Conservation (phyloP, 2,888 invertebrate genomes). For the Synergus itoensis region DNA sequence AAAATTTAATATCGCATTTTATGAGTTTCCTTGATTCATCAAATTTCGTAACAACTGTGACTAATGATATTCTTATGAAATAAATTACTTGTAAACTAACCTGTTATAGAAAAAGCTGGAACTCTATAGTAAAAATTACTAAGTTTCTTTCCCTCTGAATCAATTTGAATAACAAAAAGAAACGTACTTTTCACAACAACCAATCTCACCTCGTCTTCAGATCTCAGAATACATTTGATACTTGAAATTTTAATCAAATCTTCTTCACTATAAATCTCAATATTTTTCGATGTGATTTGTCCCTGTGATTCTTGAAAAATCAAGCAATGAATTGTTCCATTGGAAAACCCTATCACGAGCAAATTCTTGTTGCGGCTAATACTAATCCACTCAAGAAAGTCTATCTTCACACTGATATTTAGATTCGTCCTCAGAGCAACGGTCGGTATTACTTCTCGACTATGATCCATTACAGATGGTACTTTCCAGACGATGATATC, state of each 20-base stretch:
- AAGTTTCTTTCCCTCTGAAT: conserved; percentile 53
- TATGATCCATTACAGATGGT: conserved; percentile 54
- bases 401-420: conserved; percentile 60
- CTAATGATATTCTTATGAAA: not conserved
- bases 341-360: conserved; percentile 66
- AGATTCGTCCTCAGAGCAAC: conserved; percentile 41
- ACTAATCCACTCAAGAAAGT: conserved; percentile 64
- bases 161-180: conserved; percentile 61
- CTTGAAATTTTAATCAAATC: conserved; percentile 63
- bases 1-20: not conserved
- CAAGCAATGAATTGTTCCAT: conserved; percentile 67
- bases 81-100: conserved; percentile 53
- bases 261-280: conserved; percentile 57
- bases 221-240: conserved; percentile 57
- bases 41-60: not conserved
- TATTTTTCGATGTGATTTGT: conserved; percentile 43
- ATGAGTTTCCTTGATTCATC: too few relatives aligned
- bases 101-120: conserved; percentile 69
- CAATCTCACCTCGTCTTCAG: conserved; percentile 56
- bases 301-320: conserved; percentile 52
- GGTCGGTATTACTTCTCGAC: conserved; percentile 21
- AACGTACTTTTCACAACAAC: conserved; percentile 63
- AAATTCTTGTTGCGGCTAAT: conserved; percentile 56
- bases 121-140: conserved; percentile 49
- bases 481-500: conserved; percentile 71